A percentile compares a stretch with the other conserved stretches of the same genome.
These are phyloP conservation scores for Tribolium castaneum DNA, from an alignment of 1,140 invertebrate species.

Conservation along the genomic window DNA sequence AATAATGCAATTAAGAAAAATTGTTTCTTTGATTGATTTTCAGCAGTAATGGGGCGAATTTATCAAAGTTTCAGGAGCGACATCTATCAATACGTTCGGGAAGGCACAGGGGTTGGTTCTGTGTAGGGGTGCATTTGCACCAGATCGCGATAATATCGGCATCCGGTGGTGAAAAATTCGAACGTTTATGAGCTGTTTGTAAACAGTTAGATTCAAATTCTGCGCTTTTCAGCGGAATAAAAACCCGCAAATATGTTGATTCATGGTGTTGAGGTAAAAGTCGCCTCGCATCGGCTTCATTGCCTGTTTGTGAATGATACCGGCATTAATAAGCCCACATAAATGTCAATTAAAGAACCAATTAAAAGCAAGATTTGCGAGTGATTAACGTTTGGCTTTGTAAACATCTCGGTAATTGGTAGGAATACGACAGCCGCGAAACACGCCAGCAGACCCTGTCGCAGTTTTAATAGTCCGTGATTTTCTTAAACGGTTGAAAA, in stretches of 20 bases:
- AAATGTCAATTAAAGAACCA: slow-evolving; percentile 61
- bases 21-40: background rate
- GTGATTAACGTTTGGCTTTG: slow-evolving; percentile 60
- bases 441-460: slow-evolving; percentile 58
- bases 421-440: slow-evolving; percentile 55
- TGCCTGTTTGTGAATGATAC: slow-evolving; percentile 38
- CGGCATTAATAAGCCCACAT: slow-evolving; percentile 57
- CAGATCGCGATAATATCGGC: slow-evolving; percentile 36
- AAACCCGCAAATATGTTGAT: too few relatives aligned
- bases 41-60: background rate
- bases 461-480: slow-evolving; percentile 62
- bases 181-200: background rate
- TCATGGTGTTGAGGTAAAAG: too few relatives aligned
- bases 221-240: too few relatives aligned
- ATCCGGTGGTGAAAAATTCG: background rate
- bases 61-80: slow-evolving; percentile 43
- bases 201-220: too few relatives aligned
- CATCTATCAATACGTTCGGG: slow-evolving; percentile 53
- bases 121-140: slow-evolving; percentile 44
- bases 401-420: slow-evolving; percentile 59
- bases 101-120: slow-evolving; percentile 45
- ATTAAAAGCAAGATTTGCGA: slow-evolving; percentile 58
- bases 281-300: background rate
- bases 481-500: slow-evolving; percentile 64
- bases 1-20: background rate